A percentile compares a stretch with the other conserved stretches of the same genome.
phyloP scores from a whole-genome alignment of 2,888 invertebrate species.

The Marronus borbonicus region DNA sequence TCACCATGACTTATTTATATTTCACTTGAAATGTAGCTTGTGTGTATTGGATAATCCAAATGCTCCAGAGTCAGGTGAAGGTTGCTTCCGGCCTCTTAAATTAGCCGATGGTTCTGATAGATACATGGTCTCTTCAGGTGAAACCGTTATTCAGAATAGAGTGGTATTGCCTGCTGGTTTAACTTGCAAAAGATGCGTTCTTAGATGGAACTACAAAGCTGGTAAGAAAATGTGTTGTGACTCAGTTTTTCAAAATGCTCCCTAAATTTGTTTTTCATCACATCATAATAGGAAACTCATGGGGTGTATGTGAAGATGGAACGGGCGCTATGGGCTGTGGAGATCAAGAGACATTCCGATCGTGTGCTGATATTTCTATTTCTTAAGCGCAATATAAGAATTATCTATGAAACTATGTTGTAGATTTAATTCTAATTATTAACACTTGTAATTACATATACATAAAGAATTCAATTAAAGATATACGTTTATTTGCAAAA shows the following conservation, averaged over 20 bases:
- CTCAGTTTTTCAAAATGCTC: neutral
- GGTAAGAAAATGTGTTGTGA: constrained; percentile 58
- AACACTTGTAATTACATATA: too few relatives aligned
- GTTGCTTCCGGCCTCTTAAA: constrained; percentile 60
- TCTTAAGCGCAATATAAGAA: constrained; percentile 51
- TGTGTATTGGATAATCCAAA: constrained; percentile 58
- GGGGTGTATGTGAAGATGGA: constrained; percentile 67
- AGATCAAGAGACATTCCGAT: constrained; percentile 67
- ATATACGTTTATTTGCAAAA: too few relatives aligned
- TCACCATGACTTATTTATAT: neutral
- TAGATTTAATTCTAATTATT: too few relatives aligned
- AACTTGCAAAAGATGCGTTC: constrained; percentile 65
- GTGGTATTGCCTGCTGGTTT: constrained; percentile 63
- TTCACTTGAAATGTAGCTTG: constrained; percentile 54
- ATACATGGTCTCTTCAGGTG: constrained; percentile 55
- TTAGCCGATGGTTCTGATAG: constrained; percentile 58
- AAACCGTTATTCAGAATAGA: constrained; percentile 55
- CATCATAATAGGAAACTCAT: constrained; percentile 63
- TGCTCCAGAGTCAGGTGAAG: constrained; percentile 60
- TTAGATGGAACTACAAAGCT: constrained; percentile 67
- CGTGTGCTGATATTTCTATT: constrained; percentile 68
- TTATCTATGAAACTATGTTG: neutral
- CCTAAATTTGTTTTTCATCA: constrained; percentile 2
- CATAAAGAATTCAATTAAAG: too few relatives aligned
- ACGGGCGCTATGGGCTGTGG: constrained; percentile 65